Conservation (phyloP, 2,888 invertebrate genomes). For the Drosophila imparisetae region DNA sequence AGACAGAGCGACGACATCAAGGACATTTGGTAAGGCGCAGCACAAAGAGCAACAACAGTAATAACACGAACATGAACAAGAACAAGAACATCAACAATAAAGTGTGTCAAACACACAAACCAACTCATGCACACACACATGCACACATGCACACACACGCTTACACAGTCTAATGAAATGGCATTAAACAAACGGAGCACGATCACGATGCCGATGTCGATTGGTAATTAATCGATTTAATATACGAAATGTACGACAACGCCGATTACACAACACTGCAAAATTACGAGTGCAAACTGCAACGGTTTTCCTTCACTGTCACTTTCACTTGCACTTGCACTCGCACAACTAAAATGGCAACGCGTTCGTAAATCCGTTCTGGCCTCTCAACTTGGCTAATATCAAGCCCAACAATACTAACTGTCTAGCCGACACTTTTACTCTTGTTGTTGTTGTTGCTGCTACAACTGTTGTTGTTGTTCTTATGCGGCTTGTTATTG, state of each 20-base stretch:
- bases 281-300: slow-evolving; percentile 23
- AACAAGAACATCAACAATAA: slow-evolving; percentile 20
- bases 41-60: slow-evolving; percentile 52
- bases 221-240: slow-evolving; percentile 45
- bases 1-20: slow-evolving; percentile 79
- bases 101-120: slow-evolving; percentile 43
- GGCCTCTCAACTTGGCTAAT: slow-evolving; percentile 55
- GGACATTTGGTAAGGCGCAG: slow-evolving; percentile 71
- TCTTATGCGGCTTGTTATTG: slow-evolving; percentile 37
- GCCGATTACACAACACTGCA: slow-evolving; percentile 70
- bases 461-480: slow-evolving; percentile 3
- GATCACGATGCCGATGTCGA: slow-evolving; percentile 49
- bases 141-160: slow-evolving; percentile 7
- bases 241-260: not conserved
- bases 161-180: slow-evolving; percentile 3
- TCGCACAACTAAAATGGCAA: slow-evolving; percentile 10
- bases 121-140: slow-evolving; percentile 4
- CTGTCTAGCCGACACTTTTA: slow-evolving; percentile 45
- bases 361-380: slow-evolving; percentile 8
- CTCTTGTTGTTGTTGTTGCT: slow-evolving; percentile 31
- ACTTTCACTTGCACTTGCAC: slow-evolving; percentile 20
- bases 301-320: slow-evolving; percentile 21
- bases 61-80: slow-evolving; percentile 22
- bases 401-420: slow-evolving; percentile 52
- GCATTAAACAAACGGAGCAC: slow-evolving; percentile 13